Evolutionary conservation across 2,797 vertebrate genomes (phyloP).

Genomic region (Aphelocoma californica): DNA sequence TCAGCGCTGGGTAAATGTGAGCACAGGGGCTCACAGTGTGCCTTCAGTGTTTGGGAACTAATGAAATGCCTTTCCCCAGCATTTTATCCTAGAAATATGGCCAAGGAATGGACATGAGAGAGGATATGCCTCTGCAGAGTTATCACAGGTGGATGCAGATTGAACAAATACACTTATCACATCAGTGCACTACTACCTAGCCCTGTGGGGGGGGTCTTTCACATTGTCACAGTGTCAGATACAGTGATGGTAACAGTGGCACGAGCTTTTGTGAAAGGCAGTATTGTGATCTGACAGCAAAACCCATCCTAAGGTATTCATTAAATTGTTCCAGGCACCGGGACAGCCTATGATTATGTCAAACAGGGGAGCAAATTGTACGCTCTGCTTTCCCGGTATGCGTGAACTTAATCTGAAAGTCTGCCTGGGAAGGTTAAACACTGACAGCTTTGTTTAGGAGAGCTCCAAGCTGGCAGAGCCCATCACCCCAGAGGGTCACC

Average conservation of each 20-base stretch:
- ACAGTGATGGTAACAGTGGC: background rate
- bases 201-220: background rate
- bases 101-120: background rate
- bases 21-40: background rate
- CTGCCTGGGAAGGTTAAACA: background rate
- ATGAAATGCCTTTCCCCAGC: background rate
- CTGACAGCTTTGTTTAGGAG: background rate
- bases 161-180: background rate
- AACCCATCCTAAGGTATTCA: background rate
- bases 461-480: background rate
- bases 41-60: background rate
- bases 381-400: background rate
- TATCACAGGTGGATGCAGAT: background rate
- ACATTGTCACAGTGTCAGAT: background rate
- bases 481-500: rapidly evolving
- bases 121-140: background rate
- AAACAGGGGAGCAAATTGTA: background rate
- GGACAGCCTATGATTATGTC: slow-evolving; percentile 49
- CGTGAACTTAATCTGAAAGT: rapidly evolving
- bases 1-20: background rate
- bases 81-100: background rate
- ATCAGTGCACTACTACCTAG: background rate
- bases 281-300: slow-evolving; percentile 17
- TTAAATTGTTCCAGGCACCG: background rate
- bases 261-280: background rate